Conservation (phyloP, 2,797 vertebrate genomes). For the Florisuga fusca region DNA sequence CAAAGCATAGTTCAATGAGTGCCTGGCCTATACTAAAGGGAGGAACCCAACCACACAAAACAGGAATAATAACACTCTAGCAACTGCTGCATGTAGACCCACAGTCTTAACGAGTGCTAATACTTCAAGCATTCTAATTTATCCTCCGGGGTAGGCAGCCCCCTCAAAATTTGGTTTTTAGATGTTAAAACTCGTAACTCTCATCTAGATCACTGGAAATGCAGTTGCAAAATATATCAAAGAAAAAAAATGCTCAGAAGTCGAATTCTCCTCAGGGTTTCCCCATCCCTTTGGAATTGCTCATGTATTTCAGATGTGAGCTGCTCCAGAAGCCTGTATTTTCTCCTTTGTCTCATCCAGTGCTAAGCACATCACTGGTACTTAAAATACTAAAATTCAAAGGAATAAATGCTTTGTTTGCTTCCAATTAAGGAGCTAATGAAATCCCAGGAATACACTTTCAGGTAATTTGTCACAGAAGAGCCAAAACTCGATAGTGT, state of each 20-base stretch:
- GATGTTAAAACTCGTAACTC: slow-evolving; percentile 7
- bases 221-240: slow-evolving; percentile 29
- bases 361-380: neutral
- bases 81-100: neutral
- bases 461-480: slow-evolving; percentile 27
- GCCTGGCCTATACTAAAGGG: neutral
- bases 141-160: slow-evolving; percentile 33
- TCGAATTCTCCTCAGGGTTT: slow-evolving; percentile 31
- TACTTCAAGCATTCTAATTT: neutral
- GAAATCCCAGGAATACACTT: slow-evolving; percentile 36
- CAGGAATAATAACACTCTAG: neutral
- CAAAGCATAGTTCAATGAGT: neutral
- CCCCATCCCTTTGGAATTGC: neutral
- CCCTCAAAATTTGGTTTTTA: slow-evolving; percentile 7
- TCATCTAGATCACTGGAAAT: slow-evolving; percentile 18
- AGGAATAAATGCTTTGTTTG: slow-evolving; percentile 35
- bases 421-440: slow-evolving; percentile 48
- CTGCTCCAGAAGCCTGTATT: neutral
- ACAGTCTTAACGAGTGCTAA: neutral
- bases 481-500: neutral
- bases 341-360: neutral
- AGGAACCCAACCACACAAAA: neutral
- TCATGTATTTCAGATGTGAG: neutral
- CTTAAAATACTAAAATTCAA: slow-evolving; percentile 14
- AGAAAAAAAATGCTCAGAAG: slow-evolving; percentile 21